phyloP scores from a whole-genome alignment of 2,888 invertebrate species.

The Platynereis dumerilii region DNA sequence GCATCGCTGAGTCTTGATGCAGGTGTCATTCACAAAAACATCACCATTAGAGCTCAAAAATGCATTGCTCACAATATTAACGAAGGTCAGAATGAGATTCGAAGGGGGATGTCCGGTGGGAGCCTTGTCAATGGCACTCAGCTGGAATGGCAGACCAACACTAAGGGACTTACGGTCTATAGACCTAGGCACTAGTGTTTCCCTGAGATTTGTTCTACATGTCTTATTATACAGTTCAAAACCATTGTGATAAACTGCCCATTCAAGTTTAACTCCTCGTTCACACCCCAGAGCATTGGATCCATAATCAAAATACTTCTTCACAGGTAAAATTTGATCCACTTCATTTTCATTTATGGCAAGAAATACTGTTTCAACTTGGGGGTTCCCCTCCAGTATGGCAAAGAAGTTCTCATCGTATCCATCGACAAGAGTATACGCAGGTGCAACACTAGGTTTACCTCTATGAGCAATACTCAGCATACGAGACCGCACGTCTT shows the following conservation, averaged over 20 bases:
- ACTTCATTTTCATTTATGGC: background rate
- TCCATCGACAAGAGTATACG: slow-evolving; percentile 9
- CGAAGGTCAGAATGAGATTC: slow-evolving; percentile 13
- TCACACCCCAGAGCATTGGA: background rate
- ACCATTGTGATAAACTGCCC: slow-evolving; percentile 20
- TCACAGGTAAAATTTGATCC: background rate
- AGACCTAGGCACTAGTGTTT: slow-evolving; percentile 1
- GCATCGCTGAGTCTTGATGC: slow-evolving; percentile 18
- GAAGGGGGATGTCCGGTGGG: slow-evolving; percentile 9
- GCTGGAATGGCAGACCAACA: slow-evolving; percentile 12
- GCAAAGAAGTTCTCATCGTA: slow-evolving; percentile 14
- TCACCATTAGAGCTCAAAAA: slow-evolving; percentile 15
- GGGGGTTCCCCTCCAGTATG: background rate
- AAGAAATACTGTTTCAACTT: slow-evolving; percentile 15
- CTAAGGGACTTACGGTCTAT: slow-evolving; percentile 15
- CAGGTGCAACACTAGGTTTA: background rate
- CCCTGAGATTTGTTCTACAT: background rate
- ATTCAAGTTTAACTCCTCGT: background rate
- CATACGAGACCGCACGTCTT: no score
- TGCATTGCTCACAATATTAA: slow-evolving; percentile 15
- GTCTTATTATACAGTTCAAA: slow-evolving; percentile 19
- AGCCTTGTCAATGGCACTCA: background rate
- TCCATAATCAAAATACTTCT: slow-evolving; percentile 8
- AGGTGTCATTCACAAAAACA: slow-evolving; percentile 5
- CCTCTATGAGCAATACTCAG: no score